A percentile compares a stretch with the other conserved stretches of the same genome.
These are phyloP conservation scores for Oenanthe oenanthe DNA, from an alignment of 2,113 vertebrate species.

Conservation along the genomic window DNA sequence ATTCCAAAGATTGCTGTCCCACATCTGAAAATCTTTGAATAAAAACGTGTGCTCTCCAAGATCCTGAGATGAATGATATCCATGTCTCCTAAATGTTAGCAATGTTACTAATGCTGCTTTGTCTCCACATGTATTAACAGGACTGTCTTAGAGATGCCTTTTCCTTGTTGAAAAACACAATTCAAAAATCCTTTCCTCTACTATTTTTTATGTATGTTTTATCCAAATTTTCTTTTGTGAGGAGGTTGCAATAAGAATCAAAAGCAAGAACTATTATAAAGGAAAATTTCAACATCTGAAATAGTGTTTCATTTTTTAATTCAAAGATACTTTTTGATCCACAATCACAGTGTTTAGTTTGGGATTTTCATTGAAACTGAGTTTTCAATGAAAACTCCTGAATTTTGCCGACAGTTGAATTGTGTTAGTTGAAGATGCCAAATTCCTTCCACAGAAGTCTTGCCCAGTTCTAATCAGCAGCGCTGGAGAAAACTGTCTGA, in stretches of 20 bases:
- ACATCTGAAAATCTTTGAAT: not conserved
- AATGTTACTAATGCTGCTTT: not conserved
- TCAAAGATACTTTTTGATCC: not conserved
- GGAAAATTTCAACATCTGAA: not conserved
- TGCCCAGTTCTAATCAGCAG: constrained; percentile 21
- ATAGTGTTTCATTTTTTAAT: not conserved
- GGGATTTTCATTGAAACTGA: constrained; percentile 14
- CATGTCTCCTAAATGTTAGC: not conserved
- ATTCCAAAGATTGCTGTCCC: not conserved
- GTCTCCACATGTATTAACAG: not conserved
- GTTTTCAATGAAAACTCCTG: not conserved
- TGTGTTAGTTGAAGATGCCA: not conserved
- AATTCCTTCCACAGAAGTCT: not conserved
- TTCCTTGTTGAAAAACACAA: not conserved
- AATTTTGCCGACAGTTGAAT: not conserved
- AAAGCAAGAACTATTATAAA: not conserved
- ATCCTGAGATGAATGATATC: not conserved
- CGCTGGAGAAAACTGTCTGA: not conserved
- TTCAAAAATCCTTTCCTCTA: not conserved
- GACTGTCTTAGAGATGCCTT: not conserved
- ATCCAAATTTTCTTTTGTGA: not conserved
- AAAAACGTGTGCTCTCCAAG: not conserved
- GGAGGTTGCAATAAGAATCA: not conserved
- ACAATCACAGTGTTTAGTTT: not conserved
- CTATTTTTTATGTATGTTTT: not conserved